phyloP scores from a whole-genome alignment of 2,888 invertebrate species.

The Xestia c-nigrum region DNA sequence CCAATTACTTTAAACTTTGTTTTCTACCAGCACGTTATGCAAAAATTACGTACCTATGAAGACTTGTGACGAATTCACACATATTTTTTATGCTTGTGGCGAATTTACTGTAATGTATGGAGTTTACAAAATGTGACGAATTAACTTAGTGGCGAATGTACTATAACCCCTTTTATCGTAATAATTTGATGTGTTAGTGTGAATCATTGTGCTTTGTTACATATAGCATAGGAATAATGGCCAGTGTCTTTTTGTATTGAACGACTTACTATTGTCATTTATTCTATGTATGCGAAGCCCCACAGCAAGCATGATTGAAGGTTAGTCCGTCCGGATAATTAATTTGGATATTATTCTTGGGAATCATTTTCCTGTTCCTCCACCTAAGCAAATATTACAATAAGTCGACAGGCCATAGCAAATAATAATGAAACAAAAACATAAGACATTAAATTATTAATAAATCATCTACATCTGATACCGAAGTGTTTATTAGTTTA shows the following conservation, averaged over 20 bases:
- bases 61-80: no score
- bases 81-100: no score
- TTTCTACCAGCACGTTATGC: no score
- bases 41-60: no score
- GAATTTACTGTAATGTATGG: no score
- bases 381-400: constrained; percentile 27
- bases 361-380: constrained; percentile 1
- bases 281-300: neutral
- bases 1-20: no score
- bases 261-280: neutral
- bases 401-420: neutral
- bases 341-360: neutral
- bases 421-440: neutral
- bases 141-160: no score
- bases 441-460: constrained; percentile 10
- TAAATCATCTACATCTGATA: constrained; percentile 15
- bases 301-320: neutral
- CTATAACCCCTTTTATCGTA: no score
- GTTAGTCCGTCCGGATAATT: no score
- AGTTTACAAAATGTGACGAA: no score
- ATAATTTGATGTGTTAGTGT: no score
- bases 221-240: neutral
- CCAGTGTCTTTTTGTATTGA: neutral
- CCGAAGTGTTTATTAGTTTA: constrained; percentile 39
- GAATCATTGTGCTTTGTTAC: no score